Conservation (phyloP, 1,140 invertebrate genomes). For the Drosophila melanica region DNA sequence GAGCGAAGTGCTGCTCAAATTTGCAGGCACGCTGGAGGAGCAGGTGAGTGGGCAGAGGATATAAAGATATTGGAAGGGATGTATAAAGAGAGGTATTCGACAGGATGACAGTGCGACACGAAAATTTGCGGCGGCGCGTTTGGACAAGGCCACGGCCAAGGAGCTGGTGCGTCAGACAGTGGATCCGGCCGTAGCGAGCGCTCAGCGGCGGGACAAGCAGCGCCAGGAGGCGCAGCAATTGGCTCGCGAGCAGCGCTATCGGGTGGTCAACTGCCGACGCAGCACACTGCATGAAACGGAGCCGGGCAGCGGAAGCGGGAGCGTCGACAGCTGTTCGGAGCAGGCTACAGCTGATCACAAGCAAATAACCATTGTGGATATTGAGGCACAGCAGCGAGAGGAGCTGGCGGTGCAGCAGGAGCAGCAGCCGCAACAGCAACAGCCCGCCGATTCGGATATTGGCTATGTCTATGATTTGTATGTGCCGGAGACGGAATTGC, state of each 20-base stretch:
- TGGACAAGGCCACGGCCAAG: constrained; percentile 75
- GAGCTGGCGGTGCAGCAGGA: constrained; percentile 1
- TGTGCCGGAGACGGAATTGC: constrained; percentile 76
- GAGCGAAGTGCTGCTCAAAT: constrained; percentile 85
- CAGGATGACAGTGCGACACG: constrained; percentile 79
- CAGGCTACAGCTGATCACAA: not conserved
- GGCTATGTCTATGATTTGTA: constrained; percentile 83
- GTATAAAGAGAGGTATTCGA: not conserved
- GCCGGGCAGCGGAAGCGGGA: not conserved
- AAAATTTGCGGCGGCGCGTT: constrained; percentile 83
- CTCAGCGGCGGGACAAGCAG: constrained; percentile 41
- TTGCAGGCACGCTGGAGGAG: constrained; percentile 85
- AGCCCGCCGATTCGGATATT: constrained; percentile 74
- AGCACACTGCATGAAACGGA: constrained; percentile 52
- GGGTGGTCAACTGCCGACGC: constrained; percentile 80
- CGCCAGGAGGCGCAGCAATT: constrained; percentile 68
- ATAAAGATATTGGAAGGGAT: not conserved
- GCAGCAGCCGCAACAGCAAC: not conserved
- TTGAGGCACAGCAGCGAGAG: constrained; percentile 53
- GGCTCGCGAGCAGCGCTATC: constrained; percentile 73
- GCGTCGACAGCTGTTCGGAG: constrained; percentile 5
- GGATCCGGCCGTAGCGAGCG: constrained; percentile 37
- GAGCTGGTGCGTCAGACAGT: constrained; percentile 59
- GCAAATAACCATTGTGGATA: constrained; percentile 69
- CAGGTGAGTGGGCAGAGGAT: constrained; percentile 56